Percentiles rank a stretch among this genome's conserved stretches.
phyloP scores from a whole-genome alignment of 2,113 vertebrate species.

The Pelobates fuscus region DNA sequence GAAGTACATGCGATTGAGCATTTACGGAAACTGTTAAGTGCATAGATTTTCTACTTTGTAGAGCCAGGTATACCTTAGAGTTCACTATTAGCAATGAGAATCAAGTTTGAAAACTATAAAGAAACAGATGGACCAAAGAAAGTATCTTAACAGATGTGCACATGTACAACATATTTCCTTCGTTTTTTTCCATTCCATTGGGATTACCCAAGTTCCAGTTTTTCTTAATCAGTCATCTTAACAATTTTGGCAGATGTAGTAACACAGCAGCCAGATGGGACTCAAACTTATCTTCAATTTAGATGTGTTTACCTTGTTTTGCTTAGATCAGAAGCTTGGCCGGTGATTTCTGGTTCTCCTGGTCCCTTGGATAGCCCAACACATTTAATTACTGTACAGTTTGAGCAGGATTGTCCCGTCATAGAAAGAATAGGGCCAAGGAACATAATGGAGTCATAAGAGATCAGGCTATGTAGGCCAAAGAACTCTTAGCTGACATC shows the following conservation, averaged over 20 bases:
- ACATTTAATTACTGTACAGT: too few species aligned
- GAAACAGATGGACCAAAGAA: slow-evolving; percentile 38
- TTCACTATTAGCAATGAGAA: slow-evolving; percentile 33
- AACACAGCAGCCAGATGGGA: slow-evolving; percentile 23
- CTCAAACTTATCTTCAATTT: neutral
- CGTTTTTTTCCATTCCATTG: slow-evolving; percentile 26
- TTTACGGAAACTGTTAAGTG: neutral
- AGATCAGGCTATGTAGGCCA: neutral
- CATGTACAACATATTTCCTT: slow-evolving; percentile 42
- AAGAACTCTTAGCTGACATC: neutral
- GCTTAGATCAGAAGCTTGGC: neutral
- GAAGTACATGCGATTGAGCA: neutral
- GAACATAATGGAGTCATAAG: neutral
- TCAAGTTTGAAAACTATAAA: slow-evolving; percentile 23
- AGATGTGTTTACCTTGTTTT: slow-evolving; percentile 26
- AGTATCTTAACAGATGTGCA: slow-evolving; percentile 44
- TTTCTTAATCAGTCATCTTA: slow-evolving; percentile 33
- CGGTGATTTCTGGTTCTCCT: neutral
- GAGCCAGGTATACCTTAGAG: slow-evolving; percentile 24
- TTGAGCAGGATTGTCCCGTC: neutral
- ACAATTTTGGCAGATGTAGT: slow-evolving; percentile 14
- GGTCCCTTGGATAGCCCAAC: too few species aligned
- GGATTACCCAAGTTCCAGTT: slow-evolving; percentile 26
- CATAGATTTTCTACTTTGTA: neutral
- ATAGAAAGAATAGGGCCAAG: neutral